Conservation (phyloP, 30 jellyfish, hydroid and myxozoan species). For the Hydractinia symbiolongicarpus region DNA sequence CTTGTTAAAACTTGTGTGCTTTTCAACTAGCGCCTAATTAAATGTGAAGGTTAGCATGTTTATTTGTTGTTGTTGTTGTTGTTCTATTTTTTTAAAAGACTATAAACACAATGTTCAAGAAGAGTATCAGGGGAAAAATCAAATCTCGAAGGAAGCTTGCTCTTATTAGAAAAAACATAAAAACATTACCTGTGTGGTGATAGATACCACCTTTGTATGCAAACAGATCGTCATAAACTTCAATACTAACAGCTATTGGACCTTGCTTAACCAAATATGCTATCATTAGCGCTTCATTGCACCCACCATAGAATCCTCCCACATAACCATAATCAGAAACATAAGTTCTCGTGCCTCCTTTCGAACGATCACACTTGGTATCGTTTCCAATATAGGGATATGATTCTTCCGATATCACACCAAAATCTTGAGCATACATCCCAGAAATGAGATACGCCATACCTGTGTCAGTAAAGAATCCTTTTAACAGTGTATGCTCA, state of each 20-base stretch:
- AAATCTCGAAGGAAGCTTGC: not conserved
- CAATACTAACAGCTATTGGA: conserved; percentile 45
- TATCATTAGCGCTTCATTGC: conserved; percentile 56
- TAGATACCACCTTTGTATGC: conserved; percentile 47
- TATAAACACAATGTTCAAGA: no score
- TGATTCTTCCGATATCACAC: conserved; percentile 38
- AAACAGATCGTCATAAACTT: conserved; percentile 31
- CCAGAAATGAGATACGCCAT: conserved; percentile 68
- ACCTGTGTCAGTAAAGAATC: conserved; percentile 15
- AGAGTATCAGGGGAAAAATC: no score
- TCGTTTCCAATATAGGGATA: conserved; percentile 52
- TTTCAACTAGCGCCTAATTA: no score
- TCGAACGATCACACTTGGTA: conserved; percentile 23
- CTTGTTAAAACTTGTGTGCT: no score
- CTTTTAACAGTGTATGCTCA: no score
- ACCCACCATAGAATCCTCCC: conserved; percentile 72
- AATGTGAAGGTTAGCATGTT: no score
- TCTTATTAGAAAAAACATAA: not conserved
- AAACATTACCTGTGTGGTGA: conserved; percentile 48
- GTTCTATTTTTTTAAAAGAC: no score
- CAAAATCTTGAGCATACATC: conserved; percentile 49
- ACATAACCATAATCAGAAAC: conserved; percentile 32
- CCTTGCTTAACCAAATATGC: conserved; percentile 36
- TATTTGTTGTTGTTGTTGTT: no score
- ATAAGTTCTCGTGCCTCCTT: conserved; percentile 17